Evolutionary conservation across 1,140 invertebrate genomes (phyloP), one percentile per base, ranked within the genome.

Genomic region (Whitmania pigra): DNA sequence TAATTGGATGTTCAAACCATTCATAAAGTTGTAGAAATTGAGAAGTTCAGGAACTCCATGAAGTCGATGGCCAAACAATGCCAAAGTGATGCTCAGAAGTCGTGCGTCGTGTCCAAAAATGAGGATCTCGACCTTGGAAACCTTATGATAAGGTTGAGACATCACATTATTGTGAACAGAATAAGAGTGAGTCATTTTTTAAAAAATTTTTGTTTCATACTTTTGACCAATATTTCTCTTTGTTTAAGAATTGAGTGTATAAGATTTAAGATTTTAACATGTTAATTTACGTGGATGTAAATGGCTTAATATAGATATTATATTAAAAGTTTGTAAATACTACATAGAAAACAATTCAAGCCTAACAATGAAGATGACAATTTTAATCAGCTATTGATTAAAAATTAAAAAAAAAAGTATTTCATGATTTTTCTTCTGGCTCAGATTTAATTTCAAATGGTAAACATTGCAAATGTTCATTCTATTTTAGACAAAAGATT

Each of bases 11-110:
- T 6, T 36, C 31, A 36, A 2, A 36, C 6, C 29, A 25, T 63
- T 63, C 18, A 57, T 57, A n/a, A 11, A 63, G 57, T 63, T 63
- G 57, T n/a, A 22, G 29, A 31, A 63, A 63, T 63, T 63, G 22
- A 25, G 11, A 63, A 63, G 29, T 31, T 2, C 22, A 63, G 57
- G 22, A 63, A 63, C 20, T 0, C 57, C 57, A 31, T 25, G 15
- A 63, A n/a, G 29, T 4, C 11, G 22, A 31, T 31, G 57, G 22
- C 22, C 29, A 63, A 63, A 0, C 5, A 63, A 25, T 63, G 57
- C 29, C 7, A 63, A 22, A n/a, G 9, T n/a, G 29, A 17, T 63
- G 29, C 2, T 63, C 22, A 20, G 22, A 63, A 25, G 22, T 11
- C 4, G 6, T 22, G 57, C 57, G 11, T 1, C 0, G 29, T 20